Evolutionary conservation across 2,888 invertebrate species (phyloP).

Genomic region (Pterobdella sp.): DNA sequence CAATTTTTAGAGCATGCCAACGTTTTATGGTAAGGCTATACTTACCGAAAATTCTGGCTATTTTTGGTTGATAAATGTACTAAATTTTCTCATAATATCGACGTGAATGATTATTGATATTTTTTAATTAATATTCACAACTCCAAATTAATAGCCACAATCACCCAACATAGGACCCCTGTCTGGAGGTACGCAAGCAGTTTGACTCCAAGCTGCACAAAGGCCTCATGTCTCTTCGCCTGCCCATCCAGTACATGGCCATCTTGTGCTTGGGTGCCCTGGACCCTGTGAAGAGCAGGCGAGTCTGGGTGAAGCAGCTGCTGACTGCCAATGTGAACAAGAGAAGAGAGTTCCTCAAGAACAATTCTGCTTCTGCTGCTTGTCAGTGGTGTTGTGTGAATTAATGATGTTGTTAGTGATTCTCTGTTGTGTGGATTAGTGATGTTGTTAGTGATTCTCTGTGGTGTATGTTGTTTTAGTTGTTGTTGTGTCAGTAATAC

Average conservation of each 20-base stretch:
- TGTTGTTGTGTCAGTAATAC: not conserved
- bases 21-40: no score
- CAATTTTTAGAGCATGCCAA: no score
- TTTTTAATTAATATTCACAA: not conserved
- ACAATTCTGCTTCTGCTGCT: constrained; percentile 50
- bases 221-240: constrained; percentile 59
- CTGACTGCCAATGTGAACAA: constrained; percentile 79
- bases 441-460: not conserved
- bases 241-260: constrained; percentile 93
- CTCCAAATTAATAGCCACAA: not conserved
- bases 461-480: not conserved
- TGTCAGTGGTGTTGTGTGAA: constrained; percentile 32
- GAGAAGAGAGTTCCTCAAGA: constrained; percentile 80
- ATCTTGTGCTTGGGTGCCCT: constrained; percentile 83
- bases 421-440: not conserved
- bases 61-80: no score
- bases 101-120: no score
- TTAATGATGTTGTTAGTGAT: not conserved
- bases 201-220: constrained; percentile 88
- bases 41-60: no score
- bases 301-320: constrained; percentile 60
- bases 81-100: no score
- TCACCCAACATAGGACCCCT: constrained; percentile 46
- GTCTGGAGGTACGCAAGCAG: constrained; percentile 65
- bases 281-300: constrained; percentile 73